Percentiles rank a stretch among this genome's conserved stretches.
phyloP scores from a whole-genome alignment of 2,797 vertebrate genomes.

The Hylomyscus alleni region DNA sequence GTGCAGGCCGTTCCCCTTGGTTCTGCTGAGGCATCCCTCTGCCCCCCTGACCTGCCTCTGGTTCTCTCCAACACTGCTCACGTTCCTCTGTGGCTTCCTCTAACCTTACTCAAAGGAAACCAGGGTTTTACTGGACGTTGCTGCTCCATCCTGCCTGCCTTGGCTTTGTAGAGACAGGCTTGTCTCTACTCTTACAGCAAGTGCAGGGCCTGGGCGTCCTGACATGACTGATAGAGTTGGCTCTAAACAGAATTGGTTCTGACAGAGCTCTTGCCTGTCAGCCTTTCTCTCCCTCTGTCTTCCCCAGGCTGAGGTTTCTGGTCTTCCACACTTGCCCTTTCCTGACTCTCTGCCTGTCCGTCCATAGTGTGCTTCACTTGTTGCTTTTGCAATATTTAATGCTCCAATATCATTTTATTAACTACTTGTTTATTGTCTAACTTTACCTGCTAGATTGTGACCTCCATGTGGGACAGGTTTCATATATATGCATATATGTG shows the following conservation, averaged over 20 bases:
- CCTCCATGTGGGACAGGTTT: background rate
- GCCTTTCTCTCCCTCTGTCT: background rate
- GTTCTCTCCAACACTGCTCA: background rate
- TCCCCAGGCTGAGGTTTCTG: background rate
- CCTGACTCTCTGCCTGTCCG: background rate
- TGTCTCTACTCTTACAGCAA: background rate
- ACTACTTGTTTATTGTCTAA: background rate
- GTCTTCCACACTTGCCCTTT: background rate
- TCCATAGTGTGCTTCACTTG: background rate
- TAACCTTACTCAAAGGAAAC: background rate
- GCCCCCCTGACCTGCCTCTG: no score
- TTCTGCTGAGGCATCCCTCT: background rate
- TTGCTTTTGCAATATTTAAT: background rate
- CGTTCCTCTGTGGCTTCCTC: background rate
- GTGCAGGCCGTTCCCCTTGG: background rate
- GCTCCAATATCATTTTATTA: background rate
- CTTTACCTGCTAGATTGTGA: background rate
- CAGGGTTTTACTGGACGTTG: background rate
- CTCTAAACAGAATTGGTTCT: background rate
- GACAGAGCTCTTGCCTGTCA: background rate
- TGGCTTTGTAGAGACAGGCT: background rate
- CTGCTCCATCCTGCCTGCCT: background rate
- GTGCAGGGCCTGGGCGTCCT: background rate
- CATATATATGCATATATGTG: background rate
- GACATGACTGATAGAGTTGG: background rate